These are phyloP conservation scores for Sarcophaga variegata DNA, from an alignment of 2,888 invertebrate genomes.

Conservation along the genomic window DNA sequence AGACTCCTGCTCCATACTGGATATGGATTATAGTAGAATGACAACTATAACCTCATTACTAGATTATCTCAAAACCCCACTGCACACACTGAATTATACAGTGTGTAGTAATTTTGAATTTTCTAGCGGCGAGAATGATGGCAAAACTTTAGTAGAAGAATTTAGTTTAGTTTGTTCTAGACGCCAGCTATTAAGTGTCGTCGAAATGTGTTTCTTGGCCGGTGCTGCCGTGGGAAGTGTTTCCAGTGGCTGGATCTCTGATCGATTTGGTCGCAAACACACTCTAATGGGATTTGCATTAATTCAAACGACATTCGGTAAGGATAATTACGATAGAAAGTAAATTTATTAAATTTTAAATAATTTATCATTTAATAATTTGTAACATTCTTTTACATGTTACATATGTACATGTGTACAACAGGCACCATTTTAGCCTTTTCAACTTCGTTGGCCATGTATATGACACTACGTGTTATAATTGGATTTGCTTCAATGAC, in stretches of 20 bases:
- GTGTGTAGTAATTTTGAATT: conserved; percentile 80
- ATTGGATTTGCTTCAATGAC: conserved; percentile 86
- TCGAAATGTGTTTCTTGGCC: conserved; percentile 86
- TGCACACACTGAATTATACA: conserved; percentile 68
- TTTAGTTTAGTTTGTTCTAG: conserved; percentile 85
- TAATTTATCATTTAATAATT: too few species aligned
- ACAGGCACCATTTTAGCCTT: conserved; percentile 83
- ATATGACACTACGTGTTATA: conserved; percentile 83
- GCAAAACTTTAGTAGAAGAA: conserved; percentile 84
- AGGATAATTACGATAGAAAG: conserved; percentile 65
- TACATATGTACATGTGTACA: background rate
- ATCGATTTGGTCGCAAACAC: conserved; percentile 86
- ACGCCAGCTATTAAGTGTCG: conserved; percentile 83
- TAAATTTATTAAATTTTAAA: too few species aligned
- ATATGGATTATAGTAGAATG: conserved; percentile 73
- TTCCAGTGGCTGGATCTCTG: conserved; percentile 86
- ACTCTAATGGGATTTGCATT: conserved; percentile 84
- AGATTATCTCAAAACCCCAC: conserved; percentile 29
- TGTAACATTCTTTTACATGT: background rate
- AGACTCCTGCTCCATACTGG: conserved; percentile 81
- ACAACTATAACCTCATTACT: conserved; percentile 72
- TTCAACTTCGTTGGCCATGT: conserved; percentile 84
- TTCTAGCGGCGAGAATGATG: conserved; percentile 72
- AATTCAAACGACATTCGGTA: conserved; percentile 84
- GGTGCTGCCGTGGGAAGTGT: conserved; percentile 86